These are phyloP conservation scores for Agonopterix alstromeriana DNA, from an alignment of 2,888 invertebrate genomes.

Conservation along the genomic window DNA sequence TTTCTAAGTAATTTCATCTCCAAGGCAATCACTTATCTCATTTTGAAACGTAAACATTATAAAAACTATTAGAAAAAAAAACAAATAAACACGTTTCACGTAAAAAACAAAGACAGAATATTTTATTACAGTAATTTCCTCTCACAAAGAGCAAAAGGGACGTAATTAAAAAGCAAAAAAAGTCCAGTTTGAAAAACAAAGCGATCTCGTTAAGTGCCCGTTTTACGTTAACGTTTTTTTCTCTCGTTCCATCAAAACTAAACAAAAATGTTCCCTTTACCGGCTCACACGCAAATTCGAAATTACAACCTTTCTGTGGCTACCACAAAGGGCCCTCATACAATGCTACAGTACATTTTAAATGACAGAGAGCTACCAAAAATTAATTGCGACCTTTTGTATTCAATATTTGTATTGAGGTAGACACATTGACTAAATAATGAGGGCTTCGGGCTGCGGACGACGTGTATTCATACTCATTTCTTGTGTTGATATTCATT, in stretches of 20 bases:
- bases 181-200: constrained; percentile 17
- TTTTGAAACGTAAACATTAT: no score
- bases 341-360: constrained; percentile 23
- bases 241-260: constrained; percentile 16
- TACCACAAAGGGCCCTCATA: background rate
- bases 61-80: no score
- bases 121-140: constrained; percentile 8
- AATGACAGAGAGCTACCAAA: constrained; percentile 26
- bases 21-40: no score
- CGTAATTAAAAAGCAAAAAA: constrained; percentile 13
- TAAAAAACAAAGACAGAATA: background rate
- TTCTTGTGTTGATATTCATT: no score
- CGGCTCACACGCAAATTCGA: constrained; percentile 37
- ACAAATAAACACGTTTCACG: background rate
- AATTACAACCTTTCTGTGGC: constrained; percentile 22
- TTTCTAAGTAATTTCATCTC: no score
- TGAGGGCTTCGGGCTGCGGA: no score
- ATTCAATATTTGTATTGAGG: background rate
- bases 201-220: constrained; percentile 20
- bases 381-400: constrained; percentile 22
- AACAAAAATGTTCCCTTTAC: constrained; percentile 23
- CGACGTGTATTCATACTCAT: no score
- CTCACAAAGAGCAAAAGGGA: constrained; percentile 6
- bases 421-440: no score
- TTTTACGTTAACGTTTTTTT: constrained; percentile 11